These are phyloP conservation scores for Lipotes vexillifer DNA, from an alignment of 2,113 vertebrate genomes.

Conservation along the genomic window DNA sequence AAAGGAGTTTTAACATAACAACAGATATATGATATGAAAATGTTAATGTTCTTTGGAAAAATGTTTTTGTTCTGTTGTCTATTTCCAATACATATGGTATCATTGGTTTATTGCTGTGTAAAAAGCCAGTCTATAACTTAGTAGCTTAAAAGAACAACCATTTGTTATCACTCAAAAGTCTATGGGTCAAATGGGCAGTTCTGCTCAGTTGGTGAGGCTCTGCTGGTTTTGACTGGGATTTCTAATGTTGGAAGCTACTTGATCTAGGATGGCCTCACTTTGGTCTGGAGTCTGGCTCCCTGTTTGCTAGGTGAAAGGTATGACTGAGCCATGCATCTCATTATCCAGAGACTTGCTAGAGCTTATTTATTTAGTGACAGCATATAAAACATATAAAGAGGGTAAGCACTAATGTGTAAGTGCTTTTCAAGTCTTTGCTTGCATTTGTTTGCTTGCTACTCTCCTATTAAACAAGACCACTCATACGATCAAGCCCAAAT, in stretches of 20 bases:
- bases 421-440: not conserved
- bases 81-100: not conserved
- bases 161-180: not conserved
- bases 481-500: not conserved
- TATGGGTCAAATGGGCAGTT: not conserved
- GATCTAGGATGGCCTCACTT: not conserved
- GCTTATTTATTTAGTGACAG: not conserved
- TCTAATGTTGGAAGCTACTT: not conserved
- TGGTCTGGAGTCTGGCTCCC: not conserved
- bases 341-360: not conserved
- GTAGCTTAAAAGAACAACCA: not conserved
- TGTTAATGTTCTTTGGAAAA: not conserved
- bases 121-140: not conserved
- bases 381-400: not conserved
- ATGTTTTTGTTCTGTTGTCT: not conserved
- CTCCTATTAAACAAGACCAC: not conserved
- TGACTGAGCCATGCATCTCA: not conserved
- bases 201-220: not conserved
- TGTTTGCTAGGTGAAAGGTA: not conserved
- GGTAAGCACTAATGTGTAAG: not conserved
- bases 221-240: not conserved
- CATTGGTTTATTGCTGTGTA: not conserved
- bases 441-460: not conserved
- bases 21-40: not conserved
- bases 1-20: not conserved